Evolutionary conservation across 30 jellyfish, hydroid and myxozoan genomes (phyloP).

Genomic region (Hydra vulgaris): DNA sequence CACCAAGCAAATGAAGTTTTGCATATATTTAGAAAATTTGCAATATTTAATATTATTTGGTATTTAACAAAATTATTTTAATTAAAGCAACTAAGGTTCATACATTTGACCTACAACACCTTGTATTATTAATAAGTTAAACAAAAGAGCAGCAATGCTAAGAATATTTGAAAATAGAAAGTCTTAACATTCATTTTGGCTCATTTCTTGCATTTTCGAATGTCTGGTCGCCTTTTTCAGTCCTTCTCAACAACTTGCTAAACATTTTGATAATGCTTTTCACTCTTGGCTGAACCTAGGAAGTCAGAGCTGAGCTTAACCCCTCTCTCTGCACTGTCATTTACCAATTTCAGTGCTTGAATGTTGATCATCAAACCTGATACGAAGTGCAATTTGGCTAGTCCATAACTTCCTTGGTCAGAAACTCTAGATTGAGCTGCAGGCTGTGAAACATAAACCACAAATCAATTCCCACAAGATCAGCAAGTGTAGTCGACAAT

Average conservation of each 20-base stretch:
- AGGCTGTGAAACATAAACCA: neutral
- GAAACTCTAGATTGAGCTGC: neutral
- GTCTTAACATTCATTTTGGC: too few relatives aligned
- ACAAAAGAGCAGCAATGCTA: too few relatives aligned
- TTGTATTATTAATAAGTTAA: neutral
- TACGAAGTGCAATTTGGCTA: neutral
- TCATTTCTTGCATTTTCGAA: neutral
- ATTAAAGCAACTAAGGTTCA: too few relatives aligned
- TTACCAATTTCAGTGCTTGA: neutral
- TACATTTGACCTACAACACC: too few relatives aligned
- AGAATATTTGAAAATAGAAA: neutral
- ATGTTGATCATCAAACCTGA: neutral
- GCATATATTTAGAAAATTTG: too few relatives aligned
- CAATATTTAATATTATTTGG: too few relatives aligned
- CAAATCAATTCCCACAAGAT: neutral
- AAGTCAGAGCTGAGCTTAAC: neutral
- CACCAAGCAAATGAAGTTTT: neutral
- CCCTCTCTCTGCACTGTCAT: neutral
- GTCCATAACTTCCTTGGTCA: neutral
- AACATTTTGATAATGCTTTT: neutral
- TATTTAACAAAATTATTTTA: too few relatives aligned
- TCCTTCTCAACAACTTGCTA: neutral
- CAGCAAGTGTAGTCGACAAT: neutral
- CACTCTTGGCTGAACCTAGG: neutral
- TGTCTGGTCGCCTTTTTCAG: neutral